Evolutionary conservation across 2,113 vertebrate genomes (phyloP).

Genomic region (Porphyrio hochstetteri): DNA sequence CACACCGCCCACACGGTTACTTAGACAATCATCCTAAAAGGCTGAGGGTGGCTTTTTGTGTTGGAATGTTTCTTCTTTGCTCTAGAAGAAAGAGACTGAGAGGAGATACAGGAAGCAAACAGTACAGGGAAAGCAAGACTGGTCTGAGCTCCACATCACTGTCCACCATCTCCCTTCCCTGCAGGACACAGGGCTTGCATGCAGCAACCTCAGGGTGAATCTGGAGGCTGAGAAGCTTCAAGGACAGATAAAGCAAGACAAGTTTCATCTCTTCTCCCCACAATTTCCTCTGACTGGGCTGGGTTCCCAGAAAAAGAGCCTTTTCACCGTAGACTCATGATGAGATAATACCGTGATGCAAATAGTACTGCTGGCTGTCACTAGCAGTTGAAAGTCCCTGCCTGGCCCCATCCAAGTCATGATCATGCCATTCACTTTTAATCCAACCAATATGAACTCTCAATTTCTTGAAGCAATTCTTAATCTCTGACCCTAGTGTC

Average conservation of each 20-base stretch:
- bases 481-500: neutral
- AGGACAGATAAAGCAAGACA: neutral
- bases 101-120: neutral
- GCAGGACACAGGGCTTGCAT: neutral
- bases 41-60: rapidly evolving
- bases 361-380: neutral
- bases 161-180: neutral
- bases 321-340: neutral
- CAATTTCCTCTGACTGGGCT: constrained; percentile 14
- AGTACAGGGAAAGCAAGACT: neutral
- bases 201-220: neutral
- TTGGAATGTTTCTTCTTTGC: neutral
- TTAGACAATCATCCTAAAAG: neutral
- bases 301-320: constrained; percentile 9
- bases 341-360: neutral
- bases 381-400: neutral
- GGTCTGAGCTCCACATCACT: rapidly evolving
- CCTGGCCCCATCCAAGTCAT: neutral
- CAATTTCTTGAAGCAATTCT: neutral
- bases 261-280: neutral
- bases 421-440: neutral
- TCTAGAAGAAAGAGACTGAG: neutral
- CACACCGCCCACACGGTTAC: rapidly evolving
- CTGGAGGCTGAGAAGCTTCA: neutral
- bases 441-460: neutral